Conservation (phyloP, 2,888 invertebrate genomes). For the Limnephilus auricula region DNA sequence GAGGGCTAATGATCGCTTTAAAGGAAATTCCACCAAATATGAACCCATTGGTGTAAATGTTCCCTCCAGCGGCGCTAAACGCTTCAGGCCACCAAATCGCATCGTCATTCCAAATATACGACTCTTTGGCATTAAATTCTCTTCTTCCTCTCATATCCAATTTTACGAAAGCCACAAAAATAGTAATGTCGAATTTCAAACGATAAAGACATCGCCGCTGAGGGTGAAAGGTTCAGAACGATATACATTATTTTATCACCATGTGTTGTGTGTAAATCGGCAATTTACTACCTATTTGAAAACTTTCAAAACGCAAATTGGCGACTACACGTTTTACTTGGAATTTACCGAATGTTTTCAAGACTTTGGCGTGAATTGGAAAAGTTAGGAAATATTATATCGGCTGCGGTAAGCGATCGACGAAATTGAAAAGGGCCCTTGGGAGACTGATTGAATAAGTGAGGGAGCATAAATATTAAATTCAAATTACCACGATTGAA, state of each 20-base stretch:
- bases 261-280: conserved; percentile 40
- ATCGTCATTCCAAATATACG: conserved; percentile 39
- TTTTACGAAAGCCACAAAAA: conserved; percentile 51
- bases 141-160: conserved; percentile 50
- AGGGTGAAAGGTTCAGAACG: background rate
- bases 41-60: conserved; percentile 23
- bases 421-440: conserved; percentile 15
- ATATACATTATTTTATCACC: conserved; percentile 4
- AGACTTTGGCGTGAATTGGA: conserved; percentile 35
- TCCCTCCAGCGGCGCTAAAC: background rate
- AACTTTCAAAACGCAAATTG: conserved; percentile 44
- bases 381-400: conserved; percentile 20
- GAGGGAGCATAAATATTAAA: background rate
- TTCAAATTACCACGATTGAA: background rate
- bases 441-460: conserved; percentile 17
- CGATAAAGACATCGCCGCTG: conserved; percentile 49
- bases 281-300: conserved; percentile 29
- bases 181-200: conserved; percentile 58
- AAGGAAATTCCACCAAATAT: conserved; percentile 1
- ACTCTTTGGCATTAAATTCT: conserved; percentile 29
- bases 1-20: conserved; percentile 20
- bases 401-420: background rate
- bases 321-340: background rate
- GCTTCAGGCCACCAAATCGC: background rate
- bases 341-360: conserved; percentile 33